Evolutionary conservation across 2,888 invertebrate genomes (phyloP).

Genomic region (Cataglyphis cursor): DNA sequence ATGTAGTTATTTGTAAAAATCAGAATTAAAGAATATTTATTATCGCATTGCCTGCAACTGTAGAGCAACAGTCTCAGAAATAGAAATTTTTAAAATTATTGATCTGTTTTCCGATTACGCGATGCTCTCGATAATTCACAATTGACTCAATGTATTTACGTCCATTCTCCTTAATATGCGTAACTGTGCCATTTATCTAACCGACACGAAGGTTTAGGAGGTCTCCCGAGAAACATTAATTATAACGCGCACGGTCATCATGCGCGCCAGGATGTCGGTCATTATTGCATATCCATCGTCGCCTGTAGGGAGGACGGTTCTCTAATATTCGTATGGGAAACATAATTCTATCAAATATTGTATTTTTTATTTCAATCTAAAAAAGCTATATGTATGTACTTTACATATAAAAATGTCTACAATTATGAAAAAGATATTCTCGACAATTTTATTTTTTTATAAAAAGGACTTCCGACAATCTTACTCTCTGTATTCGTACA

Average conservation of each 20-base stretch:
- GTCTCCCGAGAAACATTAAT: conserved; percentile 59
- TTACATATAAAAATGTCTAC: too few species aligned
- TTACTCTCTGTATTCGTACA: background rate
- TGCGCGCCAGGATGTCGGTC: conserved; percentile 63
- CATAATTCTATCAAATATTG: background rate
- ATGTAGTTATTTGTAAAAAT: background rate
- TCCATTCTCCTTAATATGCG: conserved; percentile 5
- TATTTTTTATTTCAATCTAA: background rate
- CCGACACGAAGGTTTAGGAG: conserved; percentile 36
- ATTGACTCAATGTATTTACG: conserved; percentile 6
- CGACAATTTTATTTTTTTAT: conserved; percentile 8
- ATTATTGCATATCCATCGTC: conserved; percentile 64
- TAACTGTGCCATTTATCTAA: conserved; percentile 37
- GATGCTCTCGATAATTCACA: conserved; percentile 14
- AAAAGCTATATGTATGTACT: too few species aligned
- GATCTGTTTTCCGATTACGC: conserved; percentile 10
- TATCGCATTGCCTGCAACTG: background rate
- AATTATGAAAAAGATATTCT: background rate
- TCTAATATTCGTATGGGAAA: conserved; percentile 51
- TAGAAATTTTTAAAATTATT: conserved; percentile 12
- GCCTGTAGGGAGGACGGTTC: conserved; percentile 51
- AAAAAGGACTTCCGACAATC: background rate
- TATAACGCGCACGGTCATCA: conserved; percentile 46
- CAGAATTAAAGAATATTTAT: background rate
- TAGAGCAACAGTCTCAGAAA: background rate